A percentile compares a stretch with the other conserved stretches of the same genome.
These are phyloP conservation scores for Tuberolachnus salignus DNA, from an alignment of 2,888 invertebrate species.

Conservation along the genomic window DNA sequence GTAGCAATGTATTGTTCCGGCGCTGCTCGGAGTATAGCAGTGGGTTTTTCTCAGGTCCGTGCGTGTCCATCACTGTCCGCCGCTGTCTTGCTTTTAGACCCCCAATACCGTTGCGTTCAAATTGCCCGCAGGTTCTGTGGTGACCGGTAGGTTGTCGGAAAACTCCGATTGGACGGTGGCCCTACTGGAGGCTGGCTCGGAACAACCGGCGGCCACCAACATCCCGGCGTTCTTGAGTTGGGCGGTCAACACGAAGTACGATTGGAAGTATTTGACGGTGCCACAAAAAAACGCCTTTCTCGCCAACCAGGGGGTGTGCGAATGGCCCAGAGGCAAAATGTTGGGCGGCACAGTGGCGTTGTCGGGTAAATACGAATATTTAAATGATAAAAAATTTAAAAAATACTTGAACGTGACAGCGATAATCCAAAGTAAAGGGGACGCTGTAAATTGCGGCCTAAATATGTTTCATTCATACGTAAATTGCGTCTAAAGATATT, in stretches of 20 bases:
- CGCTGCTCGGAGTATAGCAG: no score
- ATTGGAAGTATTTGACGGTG: slow-evolving; percentile 66
- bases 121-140: slow-evolving; percentile 64
- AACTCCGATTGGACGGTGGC: slow-evolving; percentile 62
- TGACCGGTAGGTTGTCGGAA: slow-evolving; percentile 65
- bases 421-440: not conserved
- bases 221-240: slow-evolving; percentile 63
- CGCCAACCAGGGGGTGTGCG: slow-evolving; percentile 62
- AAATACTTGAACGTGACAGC: no score
- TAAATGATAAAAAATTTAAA: no score
- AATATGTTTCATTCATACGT: no score
- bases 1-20: no score
- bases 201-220: slow-evolving; percentile 63
- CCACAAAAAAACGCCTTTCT: slow-evolving; percentile 62
- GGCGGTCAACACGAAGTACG: slow-evolving; percentile 62
- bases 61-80: no score
- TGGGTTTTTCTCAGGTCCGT: no score
- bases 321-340: slow-evolving; percentile 65
- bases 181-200: slow-evolving; percentile 64
- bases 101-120: no score
- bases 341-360: slow-evolving; percentile 60
- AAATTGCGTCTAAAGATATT: no score
- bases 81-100: no score
- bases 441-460: no score
- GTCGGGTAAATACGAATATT: slow-evolving; percentile 57